A percentile compares a stretch with the other conserved stretches of the same genome.
phyloP scores from a whole-genome alignment of 2,113 vertebrate genomes.

The Stegastes partitus region DNA sequence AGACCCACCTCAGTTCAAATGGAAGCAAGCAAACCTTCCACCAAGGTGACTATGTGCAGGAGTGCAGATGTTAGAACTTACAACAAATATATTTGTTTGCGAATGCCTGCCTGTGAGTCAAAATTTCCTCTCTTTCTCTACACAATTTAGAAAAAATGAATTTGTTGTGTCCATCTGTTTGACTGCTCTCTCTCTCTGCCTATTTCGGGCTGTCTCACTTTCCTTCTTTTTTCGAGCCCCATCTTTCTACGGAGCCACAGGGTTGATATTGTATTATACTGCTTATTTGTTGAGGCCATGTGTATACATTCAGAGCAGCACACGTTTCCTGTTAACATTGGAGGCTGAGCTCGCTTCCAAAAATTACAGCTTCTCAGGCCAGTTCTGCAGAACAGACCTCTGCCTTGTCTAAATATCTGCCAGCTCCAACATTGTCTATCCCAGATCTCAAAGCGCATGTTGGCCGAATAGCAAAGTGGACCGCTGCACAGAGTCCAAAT shows the following conservation, averaged over 20 bases:
- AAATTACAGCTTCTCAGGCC: conserved; percentile 76
- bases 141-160: conserved; percentile 48
- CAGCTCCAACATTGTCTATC: conserved; percentile 70
- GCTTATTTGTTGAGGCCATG: conserved; percentile 79
- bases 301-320: conserved; percentile 77
- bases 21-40: conserved; percentile 43
- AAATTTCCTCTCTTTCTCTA: conserved; percentile 36
- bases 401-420: conserved; percentile 79
- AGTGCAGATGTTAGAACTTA: conserved; percentile 31
- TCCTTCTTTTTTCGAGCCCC: conserved; percentile 6
- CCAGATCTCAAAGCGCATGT: conserved; percentile 47
- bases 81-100: conserved; percentile 52
- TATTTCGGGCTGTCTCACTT: conserved; percentile 37
- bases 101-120: conserved; percentile 33
- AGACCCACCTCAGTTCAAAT: conserved; percentile 56
- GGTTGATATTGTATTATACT: conserved; percentile 71
- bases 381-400: conserved; percentile 73
- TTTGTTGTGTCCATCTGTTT: conserved; percentile 33
- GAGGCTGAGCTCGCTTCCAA: conserved; percentile 68
- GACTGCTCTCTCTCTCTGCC: conserved; percentile 5
- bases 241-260: conserved; percentile 58
- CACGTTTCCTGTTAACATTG: conserved; percentile 83
- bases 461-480: conserved; percentile 19
- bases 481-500: conserved; percentile 16
- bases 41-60: conserved; percentile 14